phyloP scores from a whole-genome alignment of 37 sponge, comb jelly and placozoan species.

The Ianthella basta region DNA sequence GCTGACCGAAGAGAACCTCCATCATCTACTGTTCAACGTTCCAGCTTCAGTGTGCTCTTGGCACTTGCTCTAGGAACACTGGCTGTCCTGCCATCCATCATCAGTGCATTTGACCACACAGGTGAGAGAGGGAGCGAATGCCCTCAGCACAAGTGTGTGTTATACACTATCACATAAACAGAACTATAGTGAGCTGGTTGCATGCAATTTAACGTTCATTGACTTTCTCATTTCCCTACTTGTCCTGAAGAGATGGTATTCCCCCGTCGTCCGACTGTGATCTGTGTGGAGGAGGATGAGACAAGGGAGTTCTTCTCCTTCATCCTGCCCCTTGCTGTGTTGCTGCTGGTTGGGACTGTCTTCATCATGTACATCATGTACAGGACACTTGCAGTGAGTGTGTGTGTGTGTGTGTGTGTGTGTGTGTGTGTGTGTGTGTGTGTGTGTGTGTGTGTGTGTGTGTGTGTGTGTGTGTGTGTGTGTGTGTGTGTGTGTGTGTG shows the following conservation, averaged over 20 bases:
- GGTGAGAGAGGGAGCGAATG: too few relatives aligned
- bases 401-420: too few relatives aligned
- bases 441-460: too few relatives aligned
- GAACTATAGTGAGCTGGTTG: too few relatives aligned
- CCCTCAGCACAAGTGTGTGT: too few relatives aligned
- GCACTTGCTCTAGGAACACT: background rate
- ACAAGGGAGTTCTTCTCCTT: background rate
- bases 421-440: too few relatives aligned
- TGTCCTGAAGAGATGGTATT: background rate
- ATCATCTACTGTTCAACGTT: background rate
- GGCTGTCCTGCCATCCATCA: background rate
- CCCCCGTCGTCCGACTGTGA: slow-evolving; percentile 5
- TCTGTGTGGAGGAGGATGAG: background rate
- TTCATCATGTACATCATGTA: background rate
- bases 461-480: too few relatives aligned
- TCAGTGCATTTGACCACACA: background rate
- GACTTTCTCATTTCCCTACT: too few relatives aligned
- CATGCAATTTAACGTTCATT: too few relatives aligned
- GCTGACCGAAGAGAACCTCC: background rate
- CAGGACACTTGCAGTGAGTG: background rate
- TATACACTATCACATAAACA: too few relatives aligned
- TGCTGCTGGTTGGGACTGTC: background rate
- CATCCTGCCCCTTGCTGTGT: background rate
- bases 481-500: too few relatives aligned
- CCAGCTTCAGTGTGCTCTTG: background rate